These are phyloP conservation scores for Ostrea edulis DNA, from an alignment of 1,140 invertebrate species.

Conservation along the genomic window DNA sequence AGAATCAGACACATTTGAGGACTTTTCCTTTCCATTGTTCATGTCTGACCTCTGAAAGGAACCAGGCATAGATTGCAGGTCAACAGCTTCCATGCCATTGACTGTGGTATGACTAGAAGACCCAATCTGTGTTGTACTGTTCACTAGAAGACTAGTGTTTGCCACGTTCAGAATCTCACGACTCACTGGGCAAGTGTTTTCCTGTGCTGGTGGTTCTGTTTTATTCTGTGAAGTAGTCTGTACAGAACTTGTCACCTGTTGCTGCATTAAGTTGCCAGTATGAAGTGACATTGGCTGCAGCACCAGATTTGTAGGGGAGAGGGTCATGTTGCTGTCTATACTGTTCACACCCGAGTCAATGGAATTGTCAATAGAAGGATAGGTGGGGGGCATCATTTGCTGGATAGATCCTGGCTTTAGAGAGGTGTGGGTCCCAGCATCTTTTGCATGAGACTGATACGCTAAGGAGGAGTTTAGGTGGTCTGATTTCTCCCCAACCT, in stretches of 20 bases:
- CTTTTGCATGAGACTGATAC: background rate
- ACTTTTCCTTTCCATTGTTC: background rate
- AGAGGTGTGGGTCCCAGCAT: background rate
- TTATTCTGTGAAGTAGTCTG: background rate
- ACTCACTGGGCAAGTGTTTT: background rate
- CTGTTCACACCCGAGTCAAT: slow-evolving; percentile 37
- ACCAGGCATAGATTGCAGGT: background rate
- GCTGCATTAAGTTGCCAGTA: background rate
- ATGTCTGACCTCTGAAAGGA: background rate
- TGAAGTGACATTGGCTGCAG: slow-evolving; percentile 9
- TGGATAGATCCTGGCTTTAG: background rate
- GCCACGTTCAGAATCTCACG: background rate
- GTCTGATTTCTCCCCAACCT: slow-evolving; percentile 11
- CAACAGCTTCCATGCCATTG: background rate
- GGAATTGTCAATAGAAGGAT: background rate
- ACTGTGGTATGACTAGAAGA: background rate
- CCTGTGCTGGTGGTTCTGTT: background rate
- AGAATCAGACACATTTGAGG: background rate
- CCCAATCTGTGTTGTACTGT: background rate
- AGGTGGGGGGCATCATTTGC: background rate
- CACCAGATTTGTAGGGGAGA: background rate
- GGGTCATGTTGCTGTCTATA: slow-evolving; percentile 26
- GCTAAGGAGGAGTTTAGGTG: background rate
- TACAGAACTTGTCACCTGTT: background rate
- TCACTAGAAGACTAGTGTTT: background rate